phyloP scores from a whole-genome alignment of 2,113 vertebrate species.

The Lepus europaeus region DNA sequence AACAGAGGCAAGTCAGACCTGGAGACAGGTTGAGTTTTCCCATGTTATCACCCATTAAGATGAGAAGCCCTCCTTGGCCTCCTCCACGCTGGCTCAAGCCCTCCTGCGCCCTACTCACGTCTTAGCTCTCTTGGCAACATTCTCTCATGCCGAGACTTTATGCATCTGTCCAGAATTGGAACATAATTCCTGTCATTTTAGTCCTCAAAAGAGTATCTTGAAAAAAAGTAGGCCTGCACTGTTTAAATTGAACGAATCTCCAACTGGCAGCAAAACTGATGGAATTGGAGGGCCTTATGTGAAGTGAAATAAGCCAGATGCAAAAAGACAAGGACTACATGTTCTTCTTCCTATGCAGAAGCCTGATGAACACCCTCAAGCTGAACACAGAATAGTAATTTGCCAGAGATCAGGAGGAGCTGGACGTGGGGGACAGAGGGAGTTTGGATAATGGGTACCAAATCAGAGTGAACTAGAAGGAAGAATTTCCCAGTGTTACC shows the following conservation, averaged over 20 bases:
- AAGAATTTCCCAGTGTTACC: too few relatives aligned
- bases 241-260: not conserved
- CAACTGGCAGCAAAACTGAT: too few relatives aligned
- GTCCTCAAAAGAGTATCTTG: not conserved
- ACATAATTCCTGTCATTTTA: not conserved
- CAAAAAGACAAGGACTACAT: too few relatives aligned
- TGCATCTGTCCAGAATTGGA: not conserved
- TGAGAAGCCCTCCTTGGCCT: accelerated
- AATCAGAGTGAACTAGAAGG: too few relatives aligned
- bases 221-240: not conserved
- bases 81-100: not conserved
- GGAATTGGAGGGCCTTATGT: too few relatives aligned
- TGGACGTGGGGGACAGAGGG: too few relatives aligned
- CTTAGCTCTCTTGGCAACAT: not conserved
- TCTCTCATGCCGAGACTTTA: not conserved
- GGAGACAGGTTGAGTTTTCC: not conserved
- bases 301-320: too few relatives aligned
- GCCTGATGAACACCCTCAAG: too few relatives aligned
- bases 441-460: too few relatives aligned
- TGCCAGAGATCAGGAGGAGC: too few relatives aligned
- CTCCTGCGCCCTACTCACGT: not conserved
- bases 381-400: too few relatives aligned
- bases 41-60: not conserved
- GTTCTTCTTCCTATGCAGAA: too few relatives aligned
- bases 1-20: accelerated